Evolutionary conservation across 2,888 invertebrate genomes (phyloP).

Genomic region (Tinea semifulvella): DNA sequence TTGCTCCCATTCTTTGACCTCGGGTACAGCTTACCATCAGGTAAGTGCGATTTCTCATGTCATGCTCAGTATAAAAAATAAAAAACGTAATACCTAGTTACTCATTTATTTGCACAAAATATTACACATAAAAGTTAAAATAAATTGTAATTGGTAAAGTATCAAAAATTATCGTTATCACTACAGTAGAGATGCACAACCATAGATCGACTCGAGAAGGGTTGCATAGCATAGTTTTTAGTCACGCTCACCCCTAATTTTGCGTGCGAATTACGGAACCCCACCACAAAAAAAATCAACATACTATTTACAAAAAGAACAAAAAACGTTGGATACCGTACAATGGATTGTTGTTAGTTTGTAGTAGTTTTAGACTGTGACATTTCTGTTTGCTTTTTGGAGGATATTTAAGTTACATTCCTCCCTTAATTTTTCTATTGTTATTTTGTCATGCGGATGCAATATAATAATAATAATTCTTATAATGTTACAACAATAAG

Average conservation of each 20-base stretch:
- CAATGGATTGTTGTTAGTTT: background rate
- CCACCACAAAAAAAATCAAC: background rate
- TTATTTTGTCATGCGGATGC: conserved; percentile 26
- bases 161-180: conserved; percentile 25
- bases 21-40: no score
- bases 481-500: conserved; percentile 43
- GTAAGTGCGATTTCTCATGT: no score
- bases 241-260: conserved; percentile 37
- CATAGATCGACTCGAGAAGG: conserved; percentile 51
- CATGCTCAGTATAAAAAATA: no score
- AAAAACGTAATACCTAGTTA: no score
- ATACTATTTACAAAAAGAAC: background rate
- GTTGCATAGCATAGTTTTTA: conserved; percentile 34
- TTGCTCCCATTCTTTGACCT: no score
- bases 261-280: conserved; percentile 18
- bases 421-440: conserved; percentile 18
- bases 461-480: conserved; percentile 42
- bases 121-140: no score
- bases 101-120: no score
- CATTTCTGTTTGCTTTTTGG: no score
- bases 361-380: conserved; percentile 3
- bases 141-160: conserved; percentile 20
- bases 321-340: background rate
- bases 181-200: conserved; percentile 38
- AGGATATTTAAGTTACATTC: background rate